phyloP scores from a whole-genome alignment of 2,797 vertebrate genomes.

The Leptodactylus fallax region DNA sequence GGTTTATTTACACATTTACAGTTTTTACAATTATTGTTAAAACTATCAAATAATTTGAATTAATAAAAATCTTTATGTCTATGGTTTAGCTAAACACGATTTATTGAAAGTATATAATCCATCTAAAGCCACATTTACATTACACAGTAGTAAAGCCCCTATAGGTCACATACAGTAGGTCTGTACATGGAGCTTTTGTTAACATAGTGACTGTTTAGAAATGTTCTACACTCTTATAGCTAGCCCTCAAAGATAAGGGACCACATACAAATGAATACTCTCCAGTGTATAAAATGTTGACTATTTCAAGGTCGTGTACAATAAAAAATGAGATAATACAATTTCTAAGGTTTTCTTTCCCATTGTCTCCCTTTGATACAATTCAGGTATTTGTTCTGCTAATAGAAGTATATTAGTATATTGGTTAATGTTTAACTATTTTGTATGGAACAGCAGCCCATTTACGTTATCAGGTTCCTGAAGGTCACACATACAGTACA shows the following conservation, averaged over 20 bases:
- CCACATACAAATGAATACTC: slow-evolving; percentile 22
- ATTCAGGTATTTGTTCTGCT: slow-evolving; percentile 59
- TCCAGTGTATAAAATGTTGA: slow-evolving; percentile 28
- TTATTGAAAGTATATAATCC: neutral
- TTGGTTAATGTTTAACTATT: slow-evolving; percentile 57
- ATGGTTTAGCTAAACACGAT: neutral
- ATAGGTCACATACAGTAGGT: slow-evolving; percentile 2
- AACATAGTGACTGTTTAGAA: neutral
- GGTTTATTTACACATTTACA: neutral
- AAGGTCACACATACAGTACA: slow-evolving; percentile 57
- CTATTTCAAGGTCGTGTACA: slow-evolving; percentile 57
- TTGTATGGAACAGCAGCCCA: slow-evolving; percentile 35
- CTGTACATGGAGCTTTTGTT: neutral
- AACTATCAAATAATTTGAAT: too few species aligned
- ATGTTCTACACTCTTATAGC: neutral
- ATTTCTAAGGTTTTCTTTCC: slow-evolving; percentile 47
- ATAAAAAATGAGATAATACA: slow-evolving; percentile 50
- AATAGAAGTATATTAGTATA: slow-evolving; percentile 60
- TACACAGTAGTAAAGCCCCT: neutral
- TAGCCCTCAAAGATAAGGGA: slow-evolving; percentile 31
- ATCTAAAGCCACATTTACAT: neutral
- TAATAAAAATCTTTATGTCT: neutral
- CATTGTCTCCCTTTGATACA: slow-evolving; percentile 57
- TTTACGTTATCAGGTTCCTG: slow-evolving; percentile 56
- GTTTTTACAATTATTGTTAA: too few species aligned